These are phyloP conservation scores for Dendrocincla tyrannina DNA, from an alignment of 2,797 vertebrate genomes.

Conservation along the genomic window DNA sequence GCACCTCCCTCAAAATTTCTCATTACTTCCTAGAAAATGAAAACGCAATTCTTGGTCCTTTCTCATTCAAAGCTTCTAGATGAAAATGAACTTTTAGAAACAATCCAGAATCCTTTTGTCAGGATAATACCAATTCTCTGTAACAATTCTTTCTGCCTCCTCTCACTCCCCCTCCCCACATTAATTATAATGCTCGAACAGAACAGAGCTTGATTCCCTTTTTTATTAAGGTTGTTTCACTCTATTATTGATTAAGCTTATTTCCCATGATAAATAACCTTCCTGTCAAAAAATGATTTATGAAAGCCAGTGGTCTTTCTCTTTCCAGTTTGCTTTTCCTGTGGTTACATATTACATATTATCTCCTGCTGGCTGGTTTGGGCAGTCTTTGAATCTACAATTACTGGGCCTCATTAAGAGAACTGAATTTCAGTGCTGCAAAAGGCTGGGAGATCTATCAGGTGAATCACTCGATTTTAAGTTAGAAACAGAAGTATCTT, in stretches of 20 bases:
- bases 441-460: constrained; percentile 2
- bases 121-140: constrained; percentile 53
- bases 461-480: neutral
- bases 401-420: constrained; percentile 35
- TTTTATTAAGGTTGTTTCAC: constrained; percentile 70
- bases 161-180: constrained; percentile 35
- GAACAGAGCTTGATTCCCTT: constrained; percentile 61
- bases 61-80: neutral
- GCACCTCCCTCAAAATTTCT: neutral
- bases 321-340: constrained; percentile 65
- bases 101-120: constrained; percentile 52
- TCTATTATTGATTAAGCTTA: constrained; percentile 72
- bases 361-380: constrained; percentile 56
- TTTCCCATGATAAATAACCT: constrained; percentile 71
- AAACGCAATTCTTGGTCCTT: neutral
- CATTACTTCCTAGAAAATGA: neutral
- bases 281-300: constrained; percentile 71
- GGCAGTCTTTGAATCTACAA: constrained; percentile 50
- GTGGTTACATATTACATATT: constrained; percentile 61
- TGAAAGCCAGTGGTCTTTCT: constrained; percentile 60
- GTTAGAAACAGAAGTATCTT: neutral
- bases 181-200: constrained; percentile 64
- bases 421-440: neutral
- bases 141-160: constrained; percentile 60
- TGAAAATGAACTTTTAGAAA: constrained; percentile 55